Conservation (phyloP, 2,888 invertebrate species). For the Artemia sinica region DNA sequence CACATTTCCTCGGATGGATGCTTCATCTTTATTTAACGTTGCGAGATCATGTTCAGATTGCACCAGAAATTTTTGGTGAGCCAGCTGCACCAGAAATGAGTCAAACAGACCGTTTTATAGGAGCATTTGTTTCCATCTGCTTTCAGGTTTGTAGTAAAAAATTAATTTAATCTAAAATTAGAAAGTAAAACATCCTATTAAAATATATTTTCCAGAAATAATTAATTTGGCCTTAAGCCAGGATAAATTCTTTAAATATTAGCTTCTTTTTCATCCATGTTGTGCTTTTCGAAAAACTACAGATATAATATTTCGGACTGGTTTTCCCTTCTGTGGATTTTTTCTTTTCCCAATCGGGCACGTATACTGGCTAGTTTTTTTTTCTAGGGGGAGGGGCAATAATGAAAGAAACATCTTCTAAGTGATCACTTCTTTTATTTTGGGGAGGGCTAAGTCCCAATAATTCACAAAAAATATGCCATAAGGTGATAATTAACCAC, state of each 20-base stretch:
- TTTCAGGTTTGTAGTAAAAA: constrained; percentile 49
- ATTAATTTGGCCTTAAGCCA: neutral
- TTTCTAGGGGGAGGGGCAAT: neutral
- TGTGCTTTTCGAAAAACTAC: no score
- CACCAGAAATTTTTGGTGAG: constrained; percentile 33
- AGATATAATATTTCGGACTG: no score
- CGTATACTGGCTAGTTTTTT: constrained; percentile 12
- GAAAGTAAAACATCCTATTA: neutral
- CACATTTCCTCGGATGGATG: constrained; percentile 63
- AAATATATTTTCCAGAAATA: constrained; percentile 3
- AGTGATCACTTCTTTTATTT: no score
- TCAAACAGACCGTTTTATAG: constrained; percentile 55
- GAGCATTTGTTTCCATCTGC: constrained; percentile 62
- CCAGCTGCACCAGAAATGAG: constrained; percentile 36
- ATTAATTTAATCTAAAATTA: constrained; percentile 1
- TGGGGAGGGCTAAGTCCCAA: no score
- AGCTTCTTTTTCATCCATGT: no score
- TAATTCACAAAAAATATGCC: no score
- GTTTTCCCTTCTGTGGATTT: no score
- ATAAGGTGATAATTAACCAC: no score
- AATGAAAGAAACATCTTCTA: neutral
- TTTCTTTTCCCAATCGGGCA: no score
- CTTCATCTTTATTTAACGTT: constrained; percentile 64
- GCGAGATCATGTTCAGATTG: constrained; percentile 47
- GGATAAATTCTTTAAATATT: no score